Percentiles rank a stretch among this genome's conserved stretches.
These are phyloP conservation scores for Buathra laborator DNA, from an alignment of 2,888 invertebrate species.

Conservation along the genomic window DNA sequence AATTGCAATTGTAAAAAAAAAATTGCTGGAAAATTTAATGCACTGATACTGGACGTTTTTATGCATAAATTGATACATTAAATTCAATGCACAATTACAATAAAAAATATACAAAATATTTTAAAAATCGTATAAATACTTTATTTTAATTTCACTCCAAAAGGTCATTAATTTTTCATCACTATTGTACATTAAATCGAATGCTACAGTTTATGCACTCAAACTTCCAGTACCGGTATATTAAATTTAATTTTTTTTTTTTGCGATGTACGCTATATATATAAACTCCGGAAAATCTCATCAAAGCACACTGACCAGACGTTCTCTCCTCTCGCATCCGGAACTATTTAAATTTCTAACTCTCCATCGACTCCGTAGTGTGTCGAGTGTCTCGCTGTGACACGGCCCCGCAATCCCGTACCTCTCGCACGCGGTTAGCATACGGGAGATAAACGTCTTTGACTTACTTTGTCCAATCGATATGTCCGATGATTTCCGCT, in stretches of 20 bases:
- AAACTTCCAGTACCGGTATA: too few species aligned
- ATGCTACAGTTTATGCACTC: too few species aligned
- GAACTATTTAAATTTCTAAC: neutral
- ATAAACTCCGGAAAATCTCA: neutral
- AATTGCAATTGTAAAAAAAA: neutral
- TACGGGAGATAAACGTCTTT: neutral
- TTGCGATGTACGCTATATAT: too few species aligned
- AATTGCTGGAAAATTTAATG: too few species aligned
- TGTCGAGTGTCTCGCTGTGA: slow-evolving; percentile 20
- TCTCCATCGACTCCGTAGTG: neutral
- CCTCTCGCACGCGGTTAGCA: neutral
- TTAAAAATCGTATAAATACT: neutral
- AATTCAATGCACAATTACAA: too few species aligned
- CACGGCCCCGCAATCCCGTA: slow-evolving; percentile 24
- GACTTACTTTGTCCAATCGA: slow-evolving; percentile 62
- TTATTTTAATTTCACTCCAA: neutral
- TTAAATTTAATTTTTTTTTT: too few species aligned
- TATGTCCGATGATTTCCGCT: slow-evolving; percentile 32
- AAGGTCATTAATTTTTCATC: too few species aligned
- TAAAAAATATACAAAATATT: neutral
- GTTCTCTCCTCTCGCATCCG: neutral
- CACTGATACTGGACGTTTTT: too few species aligned
- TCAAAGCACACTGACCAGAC: neutral
- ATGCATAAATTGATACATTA: too few species aligned
- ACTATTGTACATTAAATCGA: too few species aligned